Conservation (phyloP, 1,140 invertebrate genomes). For the Formica selysi region DNA sequence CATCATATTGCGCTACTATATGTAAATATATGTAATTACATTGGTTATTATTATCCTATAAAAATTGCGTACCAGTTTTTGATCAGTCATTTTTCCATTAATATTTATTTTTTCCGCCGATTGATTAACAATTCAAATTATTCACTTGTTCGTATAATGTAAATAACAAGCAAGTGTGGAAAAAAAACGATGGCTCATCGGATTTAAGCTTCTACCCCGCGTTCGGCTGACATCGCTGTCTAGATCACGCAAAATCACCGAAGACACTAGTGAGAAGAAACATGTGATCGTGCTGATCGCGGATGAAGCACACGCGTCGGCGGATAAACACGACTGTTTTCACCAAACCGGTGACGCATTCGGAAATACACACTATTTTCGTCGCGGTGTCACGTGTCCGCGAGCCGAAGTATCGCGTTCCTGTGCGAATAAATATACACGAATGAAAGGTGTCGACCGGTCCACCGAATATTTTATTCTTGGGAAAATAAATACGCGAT, state of each 20-base stretch:
- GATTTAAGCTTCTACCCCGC: not conserved
- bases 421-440: slow-evolving; percentile 5
- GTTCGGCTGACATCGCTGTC: not conserved
- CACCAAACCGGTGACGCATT: slow-evolving; percentile 61
- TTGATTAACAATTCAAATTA: not conserved
- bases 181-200: not conserved
- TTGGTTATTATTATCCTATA: not conserved
- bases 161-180: not conserved
- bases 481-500: not conserved
- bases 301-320: slow-evolving; percentile 35
- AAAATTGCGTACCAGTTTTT: not conserved
- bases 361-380: slow-evolving; percentile 60
- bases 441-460: not conserved
- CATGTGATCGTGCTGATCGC: slow-evolving; percentile 62
- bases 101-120: not conserved
- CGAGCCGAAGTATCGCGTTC: not conserved
- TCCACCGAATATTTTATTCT: not conserved
- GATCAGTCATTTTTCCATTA: not conserved
- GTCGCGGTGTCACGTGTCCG: slow-evolving; percentile 38
- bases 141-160: not conserved
- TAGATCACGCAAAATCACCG: slow-evolving; percentile 19
- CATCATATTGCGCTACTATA: too few relatives aligned
- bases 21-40: too few relatives aligned
- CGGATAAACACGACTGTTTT: slow-evolving; percentile 71
- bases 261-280: slow-evolving; percentile 54